These are phyloP conservation scores for Cheilosia impressa DNA, from an alignment of 2,888 invertebrate genomes.

Conservation along the genomic window DNA sequence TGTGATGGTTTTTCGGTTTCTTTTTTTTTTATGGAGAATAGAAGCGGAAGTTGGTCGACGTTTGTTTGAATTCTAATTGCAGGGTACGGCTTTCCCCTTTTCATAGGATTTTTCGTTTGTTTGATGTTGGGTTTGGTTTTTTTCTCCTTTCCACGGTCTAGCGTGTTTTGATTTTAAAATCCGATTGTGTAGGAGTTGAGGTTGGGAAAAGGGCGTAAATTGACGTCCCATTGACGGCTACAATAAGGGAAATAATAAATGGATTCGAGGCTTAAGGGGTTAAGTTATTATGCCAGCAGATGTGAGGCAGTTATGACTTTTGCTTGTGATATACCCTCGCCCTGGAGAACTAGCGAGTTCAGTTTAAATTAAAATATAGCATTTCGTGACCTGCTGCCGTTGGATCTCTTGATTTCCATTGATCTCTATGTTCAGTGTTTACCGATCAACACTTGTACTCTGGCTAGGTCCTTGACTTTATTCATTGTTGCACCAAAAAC, in stretches of 20 bases:
- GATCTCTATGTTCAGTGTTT: too few species aligned
- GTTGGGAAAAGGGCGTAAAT: conserved; percentile 49
- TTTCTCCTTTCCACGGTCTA: conserved; percentile 52
- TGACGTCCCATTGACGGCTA: conserved; percentile 67
- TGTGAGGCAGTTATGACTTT: conserved; percentile 33
- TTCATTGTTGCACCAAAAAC: too few species aligned
- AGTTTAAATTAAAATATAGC: too few species aligned
- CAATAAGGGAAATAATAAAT: conserved; percentile 36
- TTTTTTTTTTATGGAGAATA: conserved; percentile 11
- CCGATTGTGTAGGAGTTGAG: conserved; percentile 67
- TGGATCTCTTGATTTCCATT: too few species aligned
- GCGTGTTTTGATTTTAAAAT: conserved; percentile 69
- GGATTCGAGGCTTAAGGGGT: not conserved
- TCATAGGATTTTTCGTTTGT: conserved; percentile 7
- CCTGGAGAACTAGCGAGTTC: not conserved
- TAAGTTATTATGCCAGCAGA: conserved; percentile 55
- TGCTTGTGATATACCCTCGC: conserved; percentile 28
- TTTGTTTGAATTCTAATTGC: conserved; percentile 70
- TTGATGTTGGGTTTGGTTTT: conserved; percentile 20
- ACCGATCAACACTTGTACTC: too few species aligned
- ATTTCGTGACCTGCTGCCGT: too few species aligned
- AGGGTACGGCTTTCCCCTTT: conserved; percentile 52
- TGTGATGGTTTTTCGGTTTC: conserved; percentile 13
- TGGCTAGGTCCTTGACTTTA: too few species aligned
- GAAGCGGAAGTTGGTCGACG: conserved; percentile 69